Evolutionary conservation across 1,140 invertebrate genomes (phyloP), one percentile per base, ranked within the genome.

Genomic region (Pinna nobilis): DNA sequence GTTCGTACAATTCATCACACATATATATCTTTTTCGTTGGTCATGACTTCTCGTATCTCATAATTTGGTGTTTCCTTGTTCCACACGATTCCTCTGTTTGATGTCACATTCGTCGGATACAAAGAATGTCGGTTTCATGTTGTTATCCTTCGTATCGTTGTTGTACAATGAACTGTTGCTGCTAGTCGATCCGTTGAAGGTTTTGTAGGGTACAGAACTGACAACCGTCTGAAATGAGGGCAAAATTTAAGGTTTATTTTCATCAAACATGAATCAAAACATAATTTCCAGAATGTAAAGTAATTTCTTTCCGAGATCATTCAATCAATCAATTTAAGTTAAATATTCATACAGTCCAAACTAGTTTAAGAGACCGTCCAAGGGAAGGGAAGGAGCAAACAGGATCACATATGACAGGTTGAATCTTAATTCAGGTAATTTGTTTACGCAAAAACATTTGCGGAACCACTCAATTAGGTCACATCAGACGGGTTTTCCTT

Each of bases 21-120:
- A n/a, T n/a, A n/a, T n/a, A n/a, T n/a, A n/a, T n/a, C n/a, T n/a
- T 44, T 23, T 13, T 32, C 7, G 7, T 13, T 23, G 9, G 35
- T 15, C 37, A n/a, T n/a, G n/a, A n/a, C n/a, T n/a, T n/a, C n/a
- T n/a, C n/a, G n/a, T n/a, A n/a, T n/a, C n/a, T 64, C 33, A 70
- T 51, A 70, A 63, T 66, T 72, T 79, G 50, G 73, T 70, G 41
- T 70, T 75, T 49, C 74, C 68, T 60, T 50, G 55, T 33, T 23
- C 65, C 15, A 5, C 61, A 50, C 61, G 59, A n/a, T 13, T 30
- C n/a, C 50, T 44, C 20, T 49, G 66, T 35, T 60, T 57, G 28
- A 55, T 49, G n/a, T 64, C 67, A 71, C 73, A 73, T 65, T 73
- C 70, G 28, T 66, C 74, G 4, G 60, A 70, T 20, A 72, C 59